phyloP scores from a whole-genome alignment of 2,797 vertebrate genomes.

The Hypotaenidia philippensis region DNA sequence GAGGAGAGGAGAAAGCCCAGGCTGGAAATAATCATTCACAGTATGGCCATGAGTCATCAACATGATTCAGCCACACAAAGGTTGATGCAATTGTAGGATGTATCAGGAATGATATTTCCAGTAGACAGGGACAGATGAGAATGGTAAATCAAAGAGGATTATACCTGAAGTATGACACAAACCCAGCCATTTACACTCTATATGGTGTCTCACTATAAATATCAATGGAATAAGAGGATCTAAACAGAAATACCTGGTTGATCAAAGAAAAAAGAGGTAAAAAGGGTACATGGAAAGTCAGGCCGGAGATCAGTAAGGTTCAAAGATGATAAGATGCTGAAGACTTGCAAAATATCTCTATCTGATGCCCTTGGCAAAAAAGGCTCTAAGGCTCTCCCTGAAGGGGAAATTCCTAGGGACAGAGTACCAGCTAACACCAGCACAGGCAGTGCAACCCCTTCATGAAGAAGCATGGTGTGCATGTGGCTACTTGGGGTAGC shows the following conservation, averaged over 20 bases:
- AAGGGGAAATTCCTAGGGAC: background rate
- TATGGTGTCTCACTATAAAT: background rate
- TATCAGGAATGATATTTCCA: constrained; percentile 14
- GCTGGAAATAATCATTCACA: constrained; percentile 50
- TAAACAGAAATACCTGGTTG: background rate
- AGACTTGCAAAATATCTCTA: background rate
- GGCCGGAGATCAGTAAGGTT: background rate
- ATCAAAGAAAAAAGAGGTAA: background rate
- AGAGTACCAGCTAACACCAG: background rate
- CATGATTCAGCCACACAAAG: constrained; percentile 46
- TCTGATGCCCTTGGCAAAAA: background rate
- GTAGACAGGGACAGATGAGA: background rate
- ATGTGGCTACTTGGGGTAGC: background rate
- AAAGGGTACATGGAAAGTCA: background rate
- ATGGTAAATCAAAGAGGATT: background rate
- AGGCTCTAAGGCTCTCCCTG: background rate
- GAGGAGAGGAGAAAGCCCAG: background rate
- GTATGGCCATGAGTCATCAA: constrained; percentile 47
- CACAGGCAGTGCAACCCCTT: background rate
- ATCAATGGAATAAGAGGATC: background rate
- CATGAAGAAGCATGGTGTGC: background rate
- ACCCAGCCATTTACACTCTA: background rate
- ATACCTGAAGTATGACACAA: background rate
- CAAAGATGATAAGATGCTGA: background rate
- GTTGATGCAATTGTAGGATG: background rate